Evolutionary conservation across 2,797 vertebrate species (phyloP).

Genomic region (Enteromius fasciolatus): DNA sequence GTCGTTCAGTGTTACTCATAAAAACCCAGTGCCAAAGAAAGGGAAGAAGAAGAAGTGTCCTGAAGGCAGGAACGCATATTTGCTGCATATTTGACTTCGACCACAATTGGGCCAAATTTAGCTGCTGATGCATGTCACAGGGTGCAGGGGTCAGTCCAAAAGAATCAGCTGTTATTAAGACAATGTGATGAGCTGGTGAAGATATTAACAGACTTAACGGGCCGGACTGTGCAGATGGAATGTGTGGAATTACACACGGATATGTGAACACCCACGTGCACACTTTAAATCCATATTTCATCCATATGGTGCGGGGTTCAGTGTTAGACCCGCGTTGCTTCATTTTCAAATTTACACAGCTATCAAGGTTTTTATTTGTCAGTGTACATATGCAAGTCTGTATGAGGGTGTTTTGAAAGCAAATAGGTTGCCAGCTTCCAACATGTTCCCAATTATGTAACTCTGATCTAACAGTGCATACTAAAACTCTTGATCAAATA

Average conservation of each 20-base stretch:
- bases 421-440: constrained; percentile 1
- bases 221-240: constrained; percentile 10
- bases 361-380: constrained; percentile 21
- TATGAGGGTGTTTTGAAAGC: not conserved
- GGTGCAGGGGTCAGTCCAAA: not conserved
- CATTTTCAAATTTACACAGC: not conserved
- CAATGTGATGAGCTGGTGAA: constrained; percentile 19
- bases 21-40: constrained; percentile 17
- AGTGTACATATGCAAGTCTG: not conserved
- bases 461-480: not conserved
- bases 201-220: constrained; percentile 22
- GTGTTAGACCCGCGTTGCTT: not conserved
- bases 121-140: constrained; percentile 21
- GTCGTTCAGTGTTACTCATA: constrained; percentile 17
- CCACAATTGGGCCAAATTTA: constrained; percentile 45
- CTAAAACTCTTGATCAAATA: constrained; percentile 17
- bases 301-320: constrained; percentile 19
- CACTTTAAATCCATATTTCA: constrained; percentile 17
- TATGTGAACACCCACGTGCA: constrained; percentile 27
- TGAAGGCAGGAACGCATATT: not conserved
- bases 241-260: constrained; percentile 36
- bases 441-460: not conserved
- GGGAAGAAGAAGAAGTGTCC: not conserved
- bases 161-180: constrained; percentile 35
- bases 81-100: constrained; percentile 1